Percentiles rank a stretch among this genome's conserved stretches.
These are phyloP conservation scores for Lobophora halterata DNA, from an alignment of 2,888 invertebrate species.

Conservation along the genomic window DNA sequence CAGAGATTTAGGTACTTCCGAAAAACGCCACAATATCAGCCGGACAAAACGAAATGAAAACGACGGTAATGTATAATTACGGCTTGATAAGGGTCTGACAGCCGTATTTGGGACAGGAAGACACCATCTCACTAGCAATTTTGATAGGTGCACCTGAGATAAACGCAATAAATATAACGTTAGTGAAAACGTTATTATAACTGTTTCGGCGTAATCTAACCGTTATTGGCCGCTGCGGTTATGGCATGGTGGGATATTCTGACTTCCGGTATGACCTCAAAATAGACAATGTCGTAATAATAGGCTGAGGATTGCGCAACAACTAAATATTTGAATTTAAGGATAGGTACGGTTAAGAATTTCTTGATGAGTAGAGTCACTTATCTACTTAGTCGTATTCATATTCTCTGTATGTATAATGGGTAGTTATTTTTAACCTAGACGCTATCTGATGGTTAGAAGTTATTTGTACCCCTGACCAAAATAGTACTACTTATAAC, in stretches of 20 bases:
- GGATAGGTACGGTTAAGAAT: too few relatives aligned
- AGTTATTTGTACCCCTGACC: too few relatives aligned
- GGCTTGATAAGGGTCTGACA: conserved; percentile 76
- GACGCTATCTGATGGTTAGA: too few relatives aligned
- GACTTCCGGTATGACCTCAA: conserved; percentile 1
- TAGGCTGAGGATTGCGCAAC: conserved; percentile 3
- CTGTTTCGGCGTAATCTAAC: conserved; percentile 28
- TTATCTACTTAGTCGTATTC: too few relatives aligned
- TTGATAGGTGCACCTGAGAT: conserved; percentile 60
- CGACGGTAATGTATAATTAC: conserved; percentile 76
- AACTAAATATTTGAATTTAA: background rate
- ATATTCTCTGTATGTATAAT: too few relatives aligned
- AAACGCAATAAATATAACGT: conserved; percentile 39
- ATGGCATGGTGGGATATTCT: conserved; percentile 3
- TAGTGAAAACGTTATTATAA: conserved; percentile 29
- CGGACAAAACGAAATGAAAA: conserved; percentile 61
- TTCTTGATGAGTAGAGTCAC: too few relatives aligned
- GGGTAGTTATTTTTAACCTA: too few relatives aligned
- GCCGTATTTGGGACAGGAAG: conserved; percentile 71
- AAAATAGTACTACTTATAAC: too few relatives aligned
- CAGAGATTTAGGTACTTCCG: too few relatives aligned
- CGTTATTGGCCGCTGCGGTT: conserved; percentile 17
- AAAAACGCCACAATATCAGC: conserved; percentile 49
- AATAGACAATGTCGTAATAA: too few relatives aligned
- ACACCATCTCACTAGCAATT: conserved; percentile 59